Evolutionary conservation across 2,888 invertebrate species (phyloP).

Genomic region (Antitype chi): DNA sequence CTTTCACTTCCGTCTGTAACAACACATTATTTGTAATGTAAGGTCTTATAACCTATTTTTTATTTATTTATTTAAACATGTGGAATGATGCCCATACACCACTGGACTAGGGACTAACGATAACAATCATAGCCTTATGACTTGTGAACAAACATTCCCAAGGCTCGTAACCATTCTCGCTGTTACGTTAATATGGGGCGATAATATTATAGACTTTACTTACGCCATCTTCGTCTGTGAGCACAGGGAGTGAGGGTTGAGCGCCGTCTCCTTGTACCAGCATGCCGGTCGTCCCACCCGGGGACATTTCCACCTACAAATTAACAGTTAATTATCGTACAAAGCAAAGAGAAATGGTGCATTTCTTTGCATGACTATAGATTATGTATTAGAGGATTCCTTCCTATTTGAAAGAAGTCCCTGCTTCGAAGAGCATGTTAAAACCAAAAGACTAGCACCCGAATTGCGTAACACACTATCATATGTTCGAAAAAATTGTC

Average conservation of each 20-base stretch:
- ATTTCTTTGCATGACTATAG: not conserved
- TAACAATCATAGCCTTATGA: not conserved
- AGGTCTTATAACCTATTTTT: not conserved
- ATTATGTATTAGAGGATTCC: not conserved
- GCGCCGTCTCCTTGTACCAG: slow-evolving; percentile 89
- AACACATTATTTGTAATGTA: not conserved
- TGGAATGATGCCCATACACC: not conserved
- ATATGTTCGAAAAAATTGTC: too few species aligned
- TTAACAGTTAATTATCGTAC: not conserved
- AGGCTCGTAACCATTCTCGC: not conserved
- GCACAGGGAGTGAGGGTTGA: slow-evolving; percentile 86
- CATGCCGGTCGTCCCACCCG: slow-evolving; percentile 92
- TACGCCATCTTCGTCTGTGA: slow-evolving; percentile 88
- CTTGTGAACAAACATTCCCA: not conserved
- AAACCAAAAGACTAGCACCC: not conserved
- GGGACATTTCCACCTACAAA: slow-evolving; percentile 90
- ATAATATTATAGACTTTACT: slow-evolving; percentile 67
- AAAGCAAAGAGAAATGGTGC: not conserved
- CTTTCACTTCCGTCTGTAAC: slow-evolving; percentile 84
- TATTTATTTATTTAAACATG: not conserved
- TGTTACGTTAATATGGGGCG: not conserved
- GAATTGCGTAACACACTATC: too few species aligned
- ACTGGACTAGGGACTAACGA: not conserved
- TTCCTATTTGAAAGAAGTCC: not conserved
- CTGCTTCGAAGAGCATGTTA: not conserved